A percentile compares a stretch with the other conserved stretches of the same genome.
phyloP scores from a whole-genome alignment of 1,140 invertebrate species.

The Sweltsa coloradensis region DNA sequence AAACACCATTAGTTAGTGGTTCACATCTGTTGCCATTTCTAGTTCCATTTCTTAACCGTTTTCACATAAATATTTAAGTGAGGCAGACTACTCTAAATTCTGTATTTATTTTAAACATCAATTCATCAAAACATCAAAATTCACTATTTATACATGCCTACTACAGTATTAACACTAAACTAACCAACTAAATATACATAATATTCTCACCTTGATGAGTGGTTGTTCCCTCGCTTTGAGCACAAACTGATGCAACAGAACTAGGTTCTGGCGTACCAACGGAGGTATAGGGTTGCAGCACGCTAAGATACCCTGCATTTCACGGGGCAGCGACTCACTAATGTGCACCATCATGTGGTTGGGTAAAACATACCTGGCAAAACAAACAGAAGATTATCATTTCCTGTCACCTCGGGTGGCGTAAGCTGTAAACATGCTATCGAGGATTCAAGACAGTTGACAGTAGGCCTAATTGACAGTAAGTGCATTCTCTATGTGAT shows the following conservation, averaged over 20 bases:
- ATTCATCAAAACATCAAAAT: slow-evolving; percentile 6
- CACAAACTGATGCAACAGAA: slow-evolving; percentile 64
- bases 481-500: no score
- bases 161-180: slow-evolving; percentile 14
- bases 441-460: no score
- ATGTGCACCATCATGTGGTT: slow-evolving; percentile 93
- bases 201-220: slow-evolving; percentile 45
- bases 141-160: slow-evolving; percentile 5
- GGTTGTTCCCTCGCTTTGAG: slow-evolving; percentile 60
- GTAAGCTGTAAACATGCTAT: no score
- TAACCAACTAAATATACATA: slow-evolving; percentile 9
- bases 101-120: slow-evolving; percentile 6
- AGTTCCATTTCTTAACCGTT: no score
- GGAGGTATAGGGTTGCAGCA: slow-evolving; percentile 91
- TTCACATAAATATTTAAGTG: no score
- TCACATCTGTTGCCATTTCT: no score
- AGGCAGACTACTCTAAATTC: no score
- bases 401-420: no score
- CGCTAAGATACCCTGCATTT: slow-evolving; percentile 85
- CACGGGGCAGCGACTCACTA: slow-evolving; percentile 77
- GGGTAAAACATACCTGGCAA: slow-evolving; percentile 81
- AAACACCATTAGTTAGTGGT: no score
- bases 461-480: no score
- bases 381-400: no score
- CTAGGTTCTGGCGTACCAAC: slow-evolving; percentile 62